Base-by-base conservation (phyloP, 2,888 invertebrate genomes). In the Sinohyriopsis cumingii region DNA sequence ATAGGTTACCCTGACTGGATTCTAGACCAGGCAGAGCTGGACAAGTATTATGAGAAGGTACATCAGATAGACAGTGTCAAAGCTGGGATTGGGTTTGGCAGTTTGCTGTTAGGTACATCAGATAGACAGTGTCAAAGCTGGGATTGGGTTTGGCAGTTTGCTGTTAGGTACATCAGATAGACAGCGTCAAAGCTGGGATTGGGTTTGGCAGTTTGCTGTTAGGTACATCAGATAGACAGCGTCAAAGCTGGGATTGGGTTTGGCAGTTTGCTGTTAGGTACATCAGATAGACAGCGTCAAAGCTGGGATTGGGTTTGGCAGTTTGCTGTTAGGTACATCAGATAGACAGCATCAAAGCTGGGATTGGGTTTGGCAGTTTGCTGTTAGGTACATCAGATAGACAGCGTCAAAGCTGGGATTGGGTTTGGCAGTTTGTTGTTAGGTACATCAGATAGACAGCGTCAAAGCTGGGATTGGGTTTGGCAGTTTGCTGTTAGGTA, bases 1-100 rank as follows among this genome's bases (percentile, higher is more conserved):
- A 76, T 88, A 20, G 89, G 87, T 4, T 88, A 84, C 71, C 89
- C 89, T 9, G 86, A 86, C 67, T 87, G 82, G 78, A 80, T 86
- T 4, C 63, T 73, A 24, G 75, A 84, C 59, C 77, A 80, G 0
- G 65, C 53, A 3, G 65, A 79, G 65, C 77, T 89, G 20, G 87
- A 89, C 68, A 59, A 81, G 55, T 78, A 82, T 67, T 88, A 87
- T 69, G 75, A 81, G 69, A 80, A 84, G 68, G 87, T 86, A 72
- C 19, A 15, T 33, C n/a, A 33, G 15, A 33, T 20, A 15, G 12
- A 24, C 22, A 33, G 61, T 33, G 25, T 18, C 4, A 61, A 45
- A 45, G 45, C 0, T 45, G 45, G 45, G 45, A 45, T 45, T 12
- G 45, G 15, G 45, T 45, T 45, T 45, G 15, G 0, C 33, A 7